These are phyloP conservation scores for Omphaloscelis lunosa DNA, from an alignment of 2,888 invertebrate genomes.

Conservation along the genomic window DNA sequence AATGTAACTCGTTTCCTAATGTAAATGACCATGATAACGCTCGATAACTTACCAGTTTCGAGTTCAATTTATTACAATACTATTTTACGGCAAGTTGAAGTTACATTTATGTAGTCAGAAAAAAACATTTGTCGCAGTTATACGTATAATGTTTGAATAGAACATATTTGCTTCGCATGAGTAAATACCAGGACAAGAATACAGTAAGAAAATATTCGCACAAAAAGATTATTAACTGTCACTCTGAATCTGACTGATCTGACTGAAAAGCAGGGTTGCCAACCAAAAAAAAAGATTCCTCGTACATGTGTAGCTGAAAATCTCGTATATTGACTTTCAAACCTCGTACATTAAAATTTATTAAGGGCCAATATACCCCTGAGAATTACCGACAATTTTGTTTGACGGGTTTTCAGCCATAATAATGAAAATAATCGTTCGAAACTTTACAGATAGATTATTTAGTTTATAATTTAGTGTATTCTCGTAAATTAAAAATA, in stretches of 20 bases:
- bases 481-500: no score
- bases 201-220: slow-evolving; percentile 53
- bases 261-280: no score
- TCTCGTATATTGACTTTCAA: no score
- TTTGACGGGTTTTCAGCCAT: no score
- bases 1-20: slow-evolving; percentile 67
- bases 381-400: no score
- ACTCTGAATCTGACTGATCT: slow-evolving; percentile 29
- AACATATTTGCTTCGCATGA: slow-evolving; percentile 50
- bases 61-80: slow-evolving; percentile 42
- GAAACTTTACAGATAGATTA: no score
- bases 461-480: no score
- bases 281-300: no score
- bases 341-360: no score
- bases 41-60: slow-evolving; percentile 72
- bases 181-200: slow-evolving; percentile 29
- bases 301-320: no score
- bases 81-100: slow-evolving; percentile 26
- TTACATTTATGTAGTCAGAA: slow-evolving; percentile 44
- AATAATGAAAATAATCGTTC: no score
- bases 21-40: slow-evolving; percentile 76
- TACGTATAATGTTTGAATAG: slow-evolving; percentile 20
- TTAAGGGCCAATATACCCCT: no score
- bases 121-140: slow-evolving; percentile 15
- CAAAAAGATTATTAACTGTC: slow-evolving; percentile 47